A percentile compares a stretch with the other conserved stretches of the same genome.
phyloP scores from a whole-genome alignment of 1,140 invertebrate species.

The Diploscapter pachys region DNA sequence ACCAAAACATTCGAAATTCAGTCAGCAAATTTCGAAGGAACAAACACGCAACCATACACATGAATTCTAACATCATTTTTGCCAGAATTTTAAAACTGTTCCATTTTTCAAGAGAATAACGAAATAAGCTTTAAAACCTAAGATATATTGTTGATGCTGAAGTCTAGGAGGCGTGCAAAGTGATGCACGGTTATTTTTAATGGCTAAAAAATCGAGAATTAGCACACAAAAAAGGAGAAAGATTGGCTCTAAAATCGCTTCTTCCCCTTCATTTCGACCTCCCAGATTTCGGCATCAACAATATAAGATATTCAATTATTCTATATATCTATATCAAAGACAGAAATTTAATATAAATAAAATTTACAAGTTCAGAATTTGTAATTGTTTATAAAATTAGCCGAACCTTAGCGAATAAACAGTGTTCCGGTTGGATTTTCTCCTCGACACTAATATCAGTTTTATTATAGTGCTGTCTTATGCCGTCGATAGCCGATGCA shows the following conservation, averaged over 20 bases:
- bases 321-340: conserved; percentile 3
- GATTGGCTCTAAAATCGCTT: background rate
- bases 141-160: too few species aligned
- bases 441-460: conserved; percentile 50
- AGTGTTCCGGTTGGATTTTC: conserved; percentile 41
- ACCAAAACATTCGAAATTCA: too few species aligned
- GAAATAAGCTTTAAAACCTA: too few species aligned
- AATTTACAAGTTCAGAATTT: conserved; percentile 9
- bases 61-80: too few species aligned
- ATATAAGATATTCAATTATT: background rate
- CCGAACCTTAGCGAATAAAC: conserved; percentile 40
- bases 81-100: too few species aligned
- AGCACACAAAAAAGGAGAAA: background rate
- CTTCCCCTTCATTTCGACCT: conserved; percentile 11
- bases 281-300: background rate
- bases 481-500: conserved; percentile 47
- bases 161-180: too few species aligned
- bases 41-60: too few species aligned
- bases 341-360: conserved; percentile 14
- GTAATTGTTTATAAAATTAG: conserved; percentile 5
- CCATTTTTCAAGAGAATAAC: too few species aligned
- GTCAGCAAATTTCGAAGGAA: too few species aligned
- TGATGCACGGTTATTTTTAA: too few species aligned
- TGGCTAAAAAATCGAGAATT: too few species aligned
- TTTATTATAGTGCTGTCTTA: conserved; percentile 39